phyloP scores from a whole-genome alignment of 2,797 vertebrate species.

The Zalophus californianus region DNA sequence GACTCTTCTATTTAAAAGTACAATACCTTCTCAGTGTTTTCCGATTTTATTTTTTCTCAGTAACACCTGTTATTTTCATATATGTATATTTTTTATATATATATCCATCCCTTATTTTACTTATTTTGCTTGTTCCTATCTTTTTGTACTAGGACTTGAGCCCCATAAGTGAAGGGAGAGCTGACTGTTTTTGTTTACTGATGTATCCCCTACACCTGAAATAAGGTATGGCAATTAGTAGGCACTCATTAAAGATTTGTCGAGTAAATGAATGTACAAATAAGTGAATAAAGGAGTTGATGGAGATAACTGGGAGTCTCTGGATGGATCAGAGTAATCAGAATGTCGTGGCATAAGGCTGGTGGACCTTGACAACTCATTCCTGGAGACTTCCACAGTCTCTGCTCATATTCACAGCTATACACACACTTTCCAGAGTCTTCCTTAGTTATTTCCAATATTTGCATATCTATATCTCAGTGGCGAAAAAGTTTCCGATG shows the following conservation, averaged over 20 bases:
- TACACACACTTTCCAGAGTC: neutral
- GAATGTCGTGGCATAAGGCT: neutral
- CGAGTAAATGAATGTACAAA: neutral
- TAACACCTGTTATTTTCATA: slow-evolving; percentile 28
- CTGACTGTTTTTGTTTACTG: slow-evolving; percentile 4
- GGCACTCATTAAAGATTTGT: neutral
- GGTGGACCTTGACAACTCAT: neutral
- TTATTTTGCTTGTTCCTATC: neutral
- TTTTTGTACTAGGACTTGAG: slow-evolving; percentile 14
- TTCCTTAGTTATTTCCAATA: slow-evolving; percentile 21
- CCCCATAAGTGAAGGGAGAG: neutral
- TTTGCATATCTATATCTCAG: slow-evolving; percentile 17
- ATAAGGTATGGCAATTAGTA: neutral
- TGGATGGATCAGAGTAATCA: neutral
- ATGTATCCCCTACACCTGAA: neutral
- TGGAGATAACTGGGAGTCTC: neutral
- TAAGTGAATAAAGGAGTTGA: neutral
- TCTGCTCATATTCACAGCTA: neutral
- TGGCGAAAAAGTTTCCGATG: neutral
- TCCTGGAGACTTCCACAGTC: neutral
- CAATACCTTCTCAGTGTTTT: neutral
- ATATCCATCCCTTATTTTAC: neutral
- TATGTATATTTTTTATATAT: neutral
- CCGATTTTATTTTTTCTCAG: neutral
- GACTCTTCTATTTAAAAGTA: slow-evolving; percentile 13